phyloP scores from a whole-genome alignment of 2,113 vertebrate genomes.

The Eolophus roseicapilla region DNA sequence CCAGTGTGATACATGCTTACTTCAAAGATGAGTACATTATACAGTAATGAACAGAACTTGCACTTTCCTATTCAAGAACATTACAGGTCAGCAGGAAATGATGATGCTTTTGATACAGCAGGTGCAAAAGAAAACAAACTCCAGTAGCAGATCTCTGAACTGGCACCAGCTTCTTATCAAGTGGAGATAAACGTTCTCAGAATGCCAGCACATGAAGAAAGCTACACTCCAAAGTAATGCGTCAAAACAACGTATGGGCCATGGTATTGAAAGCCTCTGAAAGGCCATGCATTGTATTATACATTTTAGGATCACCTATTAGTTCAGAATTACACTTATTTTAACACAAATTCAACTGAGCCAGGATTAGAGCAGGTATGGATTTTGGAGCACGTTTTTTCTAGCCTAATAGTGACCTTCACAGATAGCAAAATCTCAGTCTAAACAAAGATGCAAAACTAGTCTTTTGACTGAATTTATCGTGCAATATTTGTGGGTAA shows the following conservation, averaged over 20 bases:
- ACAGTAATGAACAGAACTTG: not conserved
- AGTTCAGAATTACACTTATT: not conserved
- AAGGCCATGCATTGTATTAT: not conserved
- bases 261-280: not conserved
- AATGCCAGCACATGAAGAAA: not conserved
- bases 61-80: not conserved
- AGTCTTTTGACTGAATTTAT: not conserved
- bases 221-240: not conserved
- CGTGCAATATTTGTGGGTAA: not conserved
- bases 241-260: not conserved
- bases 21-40: not conserved
- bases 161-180: not conserved
- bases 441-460: not conserved
- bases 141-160: not conserved
- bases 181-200: not conserved
- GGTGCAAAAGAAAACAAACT: not conserved
- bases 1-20: not conserved
- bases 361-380: not conserved
- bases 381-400: not conserved
- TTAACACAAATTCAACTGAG: not conserved
- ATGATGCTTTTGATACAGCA: not conserved
- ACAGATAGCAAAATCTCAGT: not conserved
- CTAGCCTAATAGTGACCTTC: not conserved
- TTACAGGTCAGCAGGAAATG: not conserved
- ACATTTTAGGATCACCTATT: not conserved